Base-by-base conservation (phyloP, 2,888 invertebrate species). In the Argyresthia albistria region DNA sequence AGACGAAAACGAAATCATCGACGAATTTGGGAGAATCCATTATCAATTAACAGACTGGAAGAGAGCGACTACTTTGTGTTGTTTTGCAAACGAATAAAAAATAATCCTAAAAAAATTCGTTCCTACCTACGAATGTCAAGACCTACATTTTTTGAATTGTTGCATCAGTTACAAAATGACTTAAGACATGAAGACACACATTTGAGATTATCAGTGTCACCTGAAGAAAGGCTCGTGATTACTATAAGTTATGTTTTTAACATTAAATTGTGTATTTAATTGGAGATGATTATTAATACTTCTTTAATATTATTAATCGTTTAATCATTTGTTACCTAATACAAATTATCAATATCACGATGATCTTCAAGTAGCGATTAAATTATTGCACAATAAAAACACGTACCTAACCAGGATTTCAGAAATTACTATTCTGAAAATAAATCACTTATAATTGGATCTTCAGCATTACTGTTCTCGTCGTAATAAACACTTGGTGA, bases 401-500 rank as follows among this genome's bases (percentile, higher is more conserved):
- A 51, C 25, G 43, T 25, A 12, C 25, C 12, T 45, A 43, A 35
- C 35, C 43, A 43, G n/a, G 43, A 51, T 43, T 49, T 52, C 48
- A 50, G 50, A 11, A 53, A 55, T 54, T 54, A 57, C 42, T 56
- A 52, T 57, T 57, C 57, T 58, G 56, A 42, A 46, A 53, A 54
- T 50, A 55, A 53, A 55, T 55, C 57, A 55, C 50, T 50, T 56
- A 58, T 57, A 58, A 58, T 59, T 56, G 57, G 43, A 60, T 59
- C 57, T 56, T 56, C 57, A 56, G 50, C 51, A 43, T 58, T 59
- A n/a, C n/a, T n/a, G 56, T 57, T 59, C 48, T 60, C 57, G 43
- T n/a, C n/a, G n/a, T 56, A 54, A 60, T 55, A 59, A 50, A 58
- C 54, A 53, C 59, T 59, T 58, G 59, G 54, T 57, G 58, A 56